Percentiles rank a stretch among this genome's conserved stretches.
These are phyloP conservation scores for Rhagonycha fulva DNA, from an alignment of 2,888 invertebrate species.

Conservation along the genomic window DNA sequence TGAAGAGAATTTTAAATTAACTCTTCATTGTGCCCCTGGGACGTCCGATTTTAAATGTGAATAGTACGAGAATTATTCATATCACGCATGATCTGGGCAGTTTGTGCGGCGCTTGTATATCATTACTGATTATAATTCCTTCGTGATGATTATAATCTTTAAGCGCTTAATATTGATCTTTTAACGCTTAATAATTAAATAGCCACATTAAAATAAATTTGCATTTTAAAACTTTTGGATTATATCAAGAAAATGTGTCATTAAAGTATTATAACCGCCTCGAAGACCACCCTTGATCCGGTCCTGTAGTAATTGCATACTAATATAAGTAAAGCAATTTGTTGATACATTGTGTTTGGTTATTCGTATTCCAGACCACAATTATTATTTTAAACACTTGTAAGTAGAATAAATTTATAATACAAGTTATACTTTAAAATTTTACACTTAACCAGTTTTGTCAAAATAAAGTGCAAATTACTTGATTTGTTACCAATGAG, in stretches of 20 bases:
- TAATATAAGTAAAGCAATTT: neutral
- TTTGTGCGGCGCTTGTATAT: slow-evolving; percentile 11
- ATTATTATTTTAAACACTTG: slow-evolving; percentile 7
- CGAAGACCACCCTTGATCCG: neutral
- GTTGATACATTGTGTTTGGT: slow-evolving; percentile 5
- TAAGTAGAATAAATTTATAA: slow-evolving; percentile 6
- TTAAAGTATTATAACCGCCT: neutral
- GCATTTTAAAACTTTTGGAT: neutral
- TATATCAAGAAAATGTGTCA: neutral
- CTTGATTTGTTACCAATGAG: slow-evolving; percentile 11
- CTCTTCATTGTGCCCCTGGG: slow-evolving; percentile 28
- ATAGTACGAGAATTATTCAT: slow-evolving; percentile 12
- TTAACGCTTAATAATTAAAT: neutral
- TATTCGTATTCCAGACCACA: neutral
- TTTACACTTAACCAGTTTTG: slow-evolving; percentile 8
- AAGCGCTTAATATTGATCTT: neutral
- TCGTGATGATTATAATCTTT: neutral
- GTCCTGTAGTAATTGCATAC: neutral
- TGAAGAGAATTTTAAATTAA: slow-evolving; percentile 35
- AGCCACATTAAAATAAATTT: neutral
- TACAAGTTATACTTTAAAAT: slow-evolving; percentile 7
- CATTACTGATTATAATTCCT: slow-evolving; percentile 8
- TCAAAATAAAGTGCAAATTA: slow-evolving; percentile 18
- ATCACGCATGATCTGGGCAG: slow-evolving; percentile 14
- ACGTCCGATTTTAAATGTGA: slow-evolving; percentile 21